These are phyloP conservation scores for Rhynchophorus ferrugineus DNA, from an alignment of 1,140 invertebrate species.

Conservation along the genomic window DNA sequence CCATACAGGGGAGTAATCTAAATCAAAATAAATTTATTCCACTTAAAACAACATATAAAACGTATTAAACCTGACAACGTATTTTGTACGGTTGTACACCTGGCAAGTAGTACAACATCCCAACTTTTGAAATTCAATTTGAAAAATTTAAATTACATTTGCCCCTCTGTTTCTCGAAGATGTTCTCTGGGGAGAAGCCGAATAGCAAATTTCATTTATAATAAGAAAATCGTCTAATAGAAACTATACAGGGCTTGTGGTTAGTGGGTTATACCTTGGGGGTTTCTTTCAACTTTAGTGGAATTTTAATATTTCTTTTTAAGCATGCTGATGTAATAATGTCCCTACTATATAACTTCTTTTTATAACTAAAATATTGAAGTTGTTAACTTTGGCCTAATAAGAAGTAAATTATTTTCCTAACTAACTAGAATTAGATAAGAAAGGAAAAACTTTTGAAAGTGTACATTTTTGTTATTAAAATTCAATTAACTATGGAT, in stretches of 20 bases:
- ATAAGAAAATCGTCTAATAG: slow-evolving; percentile 21
- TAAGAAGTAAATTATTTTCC: no score
- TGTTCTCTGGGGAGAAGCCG: slow-evolving; percentile 13
- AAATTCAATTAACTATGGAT: no score
- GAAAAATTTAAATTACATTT: slow-evolving; percentile 29
- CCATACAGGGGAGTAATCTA: no score
- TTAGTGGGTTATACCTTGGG: background rate
- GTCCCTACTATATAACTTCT: no score
- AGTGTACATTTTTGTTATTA: no score
- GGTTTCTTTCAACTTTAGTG: background rate
- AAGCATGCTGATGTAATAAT: no score
- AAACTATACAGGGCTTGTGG: slow-evolving; percentile 9
- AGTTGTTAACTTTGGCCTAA: no score
- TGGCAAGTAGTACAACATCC: slow-evolving; percentile 18
- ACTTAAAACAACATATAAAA: background rate
- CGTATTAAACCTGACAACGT: background rate
- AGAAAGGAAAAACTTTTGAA: no score
- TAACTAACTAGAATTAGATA: no score
- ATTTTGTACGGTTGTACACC: background rate
- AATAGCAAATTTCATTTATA: slow-evolving; percentile 26
- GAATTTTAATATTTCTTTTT: background rate
- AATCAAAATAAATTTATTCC: background rate
- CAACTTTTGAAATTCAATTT: slow-evolving; percentile 28
- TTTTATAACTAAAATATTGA: no score
- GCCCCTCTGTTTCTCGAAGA: slow-evolving; percentile 16